Evolutionary conservation across 1,140 invertebrate genomes (phyloP).

Genomic region (Neomicropteryx cornuta): DNA sequence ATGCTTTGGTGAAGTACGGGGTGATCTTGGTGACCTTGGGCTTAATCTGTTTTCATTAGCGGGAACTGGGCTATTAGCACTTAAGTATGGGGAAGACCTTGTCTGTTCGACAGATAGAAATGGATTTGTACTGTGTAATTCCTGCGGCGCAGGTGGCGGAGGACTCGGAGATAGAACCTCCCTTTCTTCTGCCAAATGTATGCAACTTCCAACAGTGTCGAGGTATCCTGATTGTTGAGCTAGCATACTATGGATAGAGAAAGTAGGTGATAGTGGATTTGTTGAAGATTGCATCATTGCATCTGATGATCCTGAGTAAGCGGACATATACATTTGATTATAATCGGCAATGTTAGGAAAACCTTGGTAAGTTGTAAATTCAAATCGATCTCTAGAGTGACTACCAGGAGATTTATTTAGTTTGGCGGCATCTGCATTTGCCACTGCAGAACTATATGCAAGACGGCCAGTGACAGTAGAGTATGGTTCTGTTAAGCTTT

Average conservation of each 20-base stretch:
- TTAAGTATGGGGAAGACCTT: slow-evolving; percentile 26
- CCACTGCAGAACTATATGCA: slow-evolving; percentile 47
- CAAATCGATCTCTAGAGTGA: slow-evolving; percentile 35
- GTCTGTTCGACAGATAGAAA: slow-evolving; percentile 28
- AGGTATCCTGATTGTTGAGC: slow-evolving; percentile 55
- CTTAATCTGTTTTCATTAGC: slow-evolving; percentile 44
- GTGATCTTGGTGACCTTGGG: slow-evolving; percentile 61
- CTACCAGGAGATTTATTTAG: slow-evolving; percentile 35
- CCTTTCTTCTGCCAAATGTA: slow-evolving; percentile 40
- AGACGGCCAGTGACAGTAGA: slow-evolving; percentile 44
- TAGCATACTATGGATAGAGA: slow-evolving; percentile 50
- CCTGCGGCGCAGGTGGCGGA: slow-evolving; percentile 69
- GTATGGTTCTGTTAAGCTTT: slow-evolving; percentile 43
- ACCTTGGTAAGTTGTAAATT: slow-evolving; percentile 31
- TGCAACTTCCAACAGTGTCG: slow-evolving; percentile 35
- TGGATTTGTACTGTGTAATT: slow-evolving; percentile 41
- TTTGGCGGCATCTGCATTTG: slow-evolving; percentile 41
- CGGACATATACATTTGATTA: slow-evolving; percentile 11
- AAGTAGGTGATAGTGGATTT: slow-evolving; percentile 46
- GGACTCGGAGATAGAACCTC: slow-evolving; percentile 51
- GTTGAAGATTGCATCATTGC: slow-evolving; percentile 21
- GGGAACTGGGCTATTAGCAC: slow-evolving; percentile 22
- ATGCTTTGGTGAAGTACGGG: slow-evolving; percentile 62
- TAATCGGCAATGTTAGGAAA: too few relatives aligned
- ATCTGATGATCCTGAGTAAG: slow-evolving; percentile 9